phyloP scores from a whole-genome alignment of 2,797 vertebrate genomes.

The Menidia menidia region DNA sequence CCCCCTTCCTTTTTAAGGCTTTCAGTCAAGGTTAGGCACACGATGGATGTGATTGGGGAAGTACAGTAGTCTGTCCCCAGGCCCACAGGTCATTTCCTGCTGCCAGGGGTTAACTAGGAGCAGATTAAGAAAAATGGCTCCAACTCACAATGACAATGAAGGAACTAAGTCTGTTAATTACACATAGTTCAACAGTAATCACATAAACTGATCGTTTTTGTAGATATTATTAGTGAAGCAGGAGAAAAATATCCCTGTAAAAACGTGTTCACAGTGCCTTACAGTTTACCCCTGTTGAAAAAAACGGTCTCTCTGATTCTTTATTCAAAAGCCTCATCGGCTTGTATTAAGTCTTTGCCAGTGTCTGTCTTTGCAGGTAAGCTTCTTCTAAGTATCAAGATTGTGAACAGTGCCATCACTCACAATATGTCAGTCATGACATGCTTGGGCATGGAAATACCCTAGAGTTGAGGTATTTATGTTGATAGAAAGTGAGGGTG shows the following conservation, averaged over 20 bases:
- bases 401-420: conserved; percentile 30
- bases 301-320: neutral
- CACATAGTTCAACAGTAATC: conserved; percentile 6
- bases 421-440: conserved; percentile 37
- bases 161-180: conserved; percentile 25
- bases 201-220: conserved; percentile 15
- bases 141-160: conserved; percentile 59
- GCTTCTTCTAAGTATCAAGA: neutral
- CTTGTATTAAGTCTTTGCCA: conserved; percentile 5
- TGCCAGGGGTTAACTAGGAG: conserved; percentile 73
- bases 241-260: neutral
- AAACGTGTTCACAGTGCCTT: neutral
- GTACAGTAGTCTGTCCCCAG: conserved; percentile 80
- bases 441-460: conserved; percentile 57
- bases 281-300: too few species aligned
- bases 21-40: conserved; percentile 71
- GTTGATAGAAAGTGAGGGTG: conserved; percentile 62
- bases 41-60: conserved; percentile 80
- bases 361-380: neutral
- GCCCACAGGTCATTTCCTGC: conserved; percentile 80
- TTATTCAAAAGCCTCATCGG: neutral
- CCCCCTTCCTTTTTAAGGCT: conserved; percentile 58
- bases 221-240: neutral
- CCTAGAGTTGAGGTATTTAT: conserved; percentile 60
- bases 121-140: conserved; percentile 75